Evolutionary conservation across 1,140 invertebrate genomes (phyloP).

Genomic region (Drosophila bipectinata): DNA sequence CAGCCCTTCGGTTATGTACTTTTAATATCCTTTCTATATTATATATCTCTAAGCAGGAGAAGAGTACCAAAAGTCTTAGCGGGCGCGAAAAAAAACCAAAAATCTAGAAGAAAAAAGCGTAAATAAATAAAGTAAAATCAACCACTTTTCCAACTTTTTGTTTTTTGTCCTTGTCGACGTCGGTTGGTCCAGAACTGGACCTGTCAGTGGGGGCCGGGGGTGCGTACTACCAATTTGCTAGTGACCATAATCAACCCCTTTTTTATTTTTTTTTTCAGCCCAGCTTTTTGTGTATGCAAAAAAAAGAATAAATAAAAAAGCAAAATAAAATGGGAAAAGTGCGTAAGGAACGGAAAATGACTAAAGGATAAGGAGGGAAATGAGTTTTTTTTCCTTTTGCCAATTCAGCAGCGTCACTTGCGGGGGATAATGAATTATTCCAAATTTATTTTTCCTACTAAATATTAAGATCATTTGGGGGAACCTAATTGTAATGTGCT

Average conservation of each 20-base stretch:
- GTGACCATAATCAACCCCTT: conserved; percentile 82
- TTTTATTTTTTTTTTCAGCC: conserved; percentile 29
- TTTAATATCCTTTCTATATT: conserved; percentile 18
- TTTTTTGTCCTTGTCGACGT: conserved; percentile 62
- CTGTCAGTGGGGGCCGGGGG: background rate
- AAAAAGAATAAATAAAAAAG: conserved; percentile 21
- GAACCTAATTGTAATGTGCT: too few species aligned
- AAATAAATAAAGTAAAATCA: conserved; percentile 61
- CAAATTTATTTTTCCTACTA: background rate
- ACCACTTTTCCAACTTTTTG: conserved; percentile 75
- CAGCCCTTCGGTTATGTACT: background rate
- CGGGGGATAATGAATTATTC: background rate
- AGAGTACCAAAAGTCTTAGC: conserved; percentile 49
- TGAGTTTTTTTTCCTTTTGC: background rate
- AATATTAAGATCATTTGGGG: background rate
- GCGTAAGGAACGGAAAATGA: conserved; percentile 1
- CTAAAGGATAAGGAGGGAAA: background rate
- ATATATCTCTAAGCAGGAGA: conserved; percentile 45
- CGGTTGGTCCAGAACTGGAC: conserved; percentile 56
- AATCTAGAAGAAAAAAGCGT: conserved; percentile 50
- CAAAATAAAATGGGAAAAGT: conserved; percentile 57
- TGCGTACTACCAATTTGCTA: conserved; percentile 75
- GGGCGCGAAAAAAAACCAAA: conserved; percentile 52
- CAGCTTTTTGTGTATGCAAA: conserved; percentile 56
- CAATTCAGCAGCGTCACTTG: background rate